Percentiles rank a stretch among this genome's conserved stretches.
phyloP scores from a whole-genome alignment of 2,888 invertebrate genomes.

The Aphodius sticticus region DNA sequence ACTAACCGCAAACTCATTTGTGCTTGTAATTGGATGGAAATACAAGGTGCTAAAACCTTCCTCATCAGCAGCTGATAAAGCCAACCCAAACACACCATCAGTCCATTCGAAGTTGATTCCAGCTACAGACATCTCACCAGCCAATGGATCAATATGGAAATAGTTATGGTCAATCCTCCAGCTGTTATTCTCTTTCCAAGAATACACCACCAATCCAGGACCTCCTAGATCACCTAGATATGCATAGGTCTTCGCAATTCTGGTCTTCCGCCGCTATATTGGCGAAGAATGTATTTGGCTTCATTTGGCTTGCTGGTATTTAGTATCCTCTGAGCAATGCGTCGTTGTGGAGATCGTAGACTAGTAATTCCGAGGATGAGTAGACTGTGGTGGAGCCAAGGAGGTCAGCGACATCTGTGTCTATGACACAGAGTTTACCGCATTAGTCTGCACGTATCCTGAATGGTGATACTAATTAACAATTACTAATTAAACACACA shows the following conservation, averaged over 20 bases:
- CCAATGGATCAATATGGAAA: slow-evolving; percentile 66
- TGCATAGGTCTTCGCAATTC: slow-evolving; percentile 76
- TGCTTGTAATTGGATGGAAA: slow-evolving; percentile 82
- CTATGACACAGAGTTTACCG: slow-evolving; percentile 80
- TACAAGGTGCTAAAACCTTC: slow-evolving; percentile 77
- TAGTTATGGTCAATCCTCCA: slow-evolving; percentile 76
- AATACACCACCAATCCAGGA: slow-evolving; percentile 78
- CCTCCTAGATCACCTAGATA: slow-evolving; percentile 77
- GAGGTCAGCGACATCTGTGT: slow-evolving; percentile 74
- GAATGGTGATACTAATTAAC: slow-evolving; percentile 64
- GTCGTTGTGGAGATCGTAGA: slow-evolving; percentile 78
- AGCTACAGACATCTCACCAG: slow-evolving; percentile 76
- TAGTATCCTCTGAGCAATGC: slow-evolving; percentile 71
- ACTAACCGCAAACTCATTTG: slow-evolving; percentile 78
- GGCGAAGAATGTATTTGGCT: slow-evolving; percentile 75
- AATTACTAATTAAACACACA: background rate
- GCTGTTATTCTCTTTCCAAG: slow-evolving; percentile 74
- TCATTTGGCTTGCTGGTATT: slow-evolving; percentile 71
- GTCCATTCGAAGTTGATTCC: slow-evolving; percentile 78
- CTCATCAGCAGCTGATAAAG: slow-evolving; percentile 69
- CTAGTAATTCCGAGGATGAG: slow-evolving; percentile 70
- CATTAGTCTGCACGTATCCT: slow-evolving; percentile 78
- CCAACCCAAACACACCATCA: slow-evolving; percentile 80
- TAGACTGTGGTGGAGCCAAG: slow-evolving; percentile 62
- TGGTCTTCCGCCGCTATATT: slow-evolving; percentile 81